A percentile compares a stretch with the other conserved stretches of the same genome.
phyloP scores from a whole-genome alignment of 2,888 invertebrate species.

The Pachycephus smyrnensis region DNA sequence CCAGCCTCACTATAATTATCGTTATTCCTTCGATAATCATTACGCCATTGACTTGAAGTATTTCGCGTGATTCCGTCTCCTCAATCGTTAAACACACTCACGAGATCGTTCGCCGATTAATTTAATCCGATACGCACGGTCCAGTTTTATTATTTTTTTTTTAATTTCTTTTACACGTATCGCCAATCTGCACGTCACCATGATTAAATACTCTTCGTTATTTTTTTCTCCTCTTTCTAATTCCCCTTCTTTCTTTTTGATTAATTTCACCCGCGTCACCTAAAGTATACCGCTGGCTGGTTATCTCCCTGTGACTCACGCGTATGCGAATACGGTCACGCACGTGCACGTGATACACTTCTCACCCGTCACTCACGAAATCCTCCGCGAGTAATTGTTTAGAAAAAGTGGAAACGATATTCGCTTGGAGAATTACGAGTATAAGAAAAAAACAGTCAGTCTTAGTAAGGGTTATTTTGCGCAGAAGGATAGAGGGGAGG shows the following conservation, averaged over 20 bases:
- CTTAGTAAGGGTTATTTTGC: constrained; percentile 32
- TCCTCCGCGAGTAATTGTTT: background rate
- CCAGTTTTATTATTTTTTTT: background rate
- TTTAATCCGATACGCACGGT: background rate
- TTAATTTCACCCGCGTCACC: background rate
- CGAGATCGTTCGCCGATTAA: background rate
- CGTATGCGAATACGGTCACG: background rate
- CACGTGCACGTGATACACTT: background rate
- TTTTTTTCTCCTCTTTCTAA: too few species aligned
- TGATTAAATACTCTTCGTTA: too few species aligned
- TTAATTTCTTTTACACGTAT: background rate
- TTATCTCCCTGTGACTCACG: background rate
- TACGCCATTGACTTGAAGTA: background rate
- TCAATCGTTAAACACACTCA: background rate
- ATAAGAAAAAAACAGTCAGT: constrained; percentile 53
- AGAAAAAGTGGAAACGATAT: constrained; percentile 11
- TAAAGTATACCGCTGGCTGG: background rate
- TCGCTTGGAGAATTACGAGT: background rate
- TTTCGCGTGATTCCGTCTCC: background rate
- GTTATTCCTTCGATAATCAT: background rate
- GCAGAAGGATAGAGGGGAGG: constrained; percentile 40
- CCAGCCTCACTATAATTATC: background rate
- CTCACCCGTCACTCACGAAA: background rate
- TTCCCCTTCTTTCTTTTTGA: background rate
- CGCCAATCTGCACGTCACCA: background rate